These are phyloP conservation scores for Phalacrocorax pelagicus DNA, from an alignment of 2,113 vertebrate species.

Conservation along the genomic window DNA sequence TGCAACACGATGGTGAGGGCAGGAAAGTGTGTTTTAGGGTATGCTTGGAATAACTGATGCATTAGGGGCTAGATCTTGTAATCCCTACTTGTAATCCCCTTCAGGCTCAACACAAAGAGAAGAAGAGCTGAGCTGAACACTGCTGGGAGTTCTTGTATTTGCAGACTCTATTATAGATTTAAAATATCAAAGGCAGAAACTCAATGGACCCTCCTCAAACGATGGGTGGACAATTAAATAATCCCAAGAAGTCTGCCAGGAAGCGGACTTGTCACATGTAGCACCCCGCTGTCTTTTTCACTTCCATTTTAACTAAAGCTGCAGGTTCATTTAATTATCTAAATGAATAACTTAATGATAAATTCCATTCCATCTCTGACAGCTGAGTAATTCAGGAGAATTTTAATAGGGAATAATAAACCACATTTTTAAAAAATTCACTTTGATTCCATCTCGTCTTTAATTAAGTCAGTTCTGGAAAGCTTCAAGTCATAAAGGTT, in stretches of 20 bases:
- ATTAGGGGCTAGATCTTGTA: not conserved
- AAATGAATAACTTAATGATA: conserved; percentile 23
- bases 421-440: not conserved
- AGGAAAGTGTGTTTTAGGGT: not conserved
- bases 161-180: not conserved
- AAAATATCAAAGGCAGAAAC: not conserved
- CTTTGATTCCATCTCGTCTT: not conserved
- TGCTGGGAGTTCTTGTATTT: not conserved
- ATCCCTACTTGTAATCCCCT: not conserved
- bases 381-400: conserved; percentile 18
- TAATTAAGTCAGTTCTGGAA: conserved; percentile 40
- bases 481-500: conserved; percentile 13
- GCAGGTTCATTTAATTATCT: conserved; percentile 38
- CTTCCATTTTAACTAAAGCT: not conserved
- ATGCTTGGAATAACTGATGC: not conserved
- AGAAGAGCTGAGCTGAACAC: not conserved
- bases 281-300: not conserved
- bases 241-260: not conserved
- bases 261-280: not conserved
- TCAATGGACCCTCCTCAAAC: not conserved
- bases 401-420: conserved; percentile 38
- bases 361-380: not conserved
- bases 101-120: not conserved
- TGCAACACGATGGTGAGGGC: not conserved
- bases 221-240: not conserved